Conservation (phyloP, 2,113 vertebrate species). For the Crotalus helleri region DNA sequence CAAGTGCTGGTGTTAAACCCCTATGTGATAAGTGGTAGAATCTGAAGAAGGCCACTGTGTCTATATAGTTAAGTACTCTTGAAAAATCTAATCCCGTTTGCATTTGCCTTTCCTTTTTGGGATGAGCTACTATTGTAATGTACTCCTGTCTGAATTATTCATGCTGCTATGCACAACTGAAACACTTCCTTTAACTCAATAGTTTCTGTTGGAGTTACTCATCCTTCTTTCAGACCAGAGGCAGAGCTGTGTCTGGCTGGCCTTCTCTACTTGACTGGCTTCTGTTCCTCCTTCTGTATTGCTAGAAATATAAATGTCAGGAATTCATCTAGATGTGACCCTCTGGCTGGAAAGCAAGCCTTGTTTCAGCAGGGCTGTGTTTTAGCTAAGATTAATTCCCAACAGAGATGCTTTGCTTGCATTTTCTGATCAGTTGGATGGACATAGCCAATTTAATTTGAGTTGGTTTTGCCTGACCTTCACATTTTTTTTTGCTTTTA, state of each 20-base stretch:
- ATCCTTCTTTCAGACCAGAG: neutral
- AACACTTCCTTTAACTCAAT: neutral
- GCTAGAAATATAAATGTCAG: neutral
- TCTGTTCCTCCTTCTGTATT: rapidly evolving
- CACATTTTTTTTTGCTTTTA: neutral
- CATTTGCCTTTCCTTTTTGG: neutral
- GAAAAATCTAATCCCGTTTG: neutral
- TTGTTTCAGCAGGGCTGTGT: neutral
- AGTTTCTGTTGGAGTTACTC: neutral
- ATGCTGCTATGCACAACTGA: neutral
- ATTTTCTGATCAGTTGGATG: neutral
- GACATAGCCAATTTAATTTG: neutral
- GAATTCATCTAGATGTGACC: rapidly evolving
- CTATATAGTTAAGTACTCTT: neutral
- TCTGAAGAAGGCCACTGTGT: neutral
- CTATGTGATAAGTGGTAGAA: too few relatives aligned
- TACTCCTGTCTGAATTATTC: neutral
- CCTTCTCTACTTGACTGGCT: neutral
- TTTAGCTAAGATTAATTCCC: neutral
- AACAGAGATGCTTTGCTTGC: constrained; percentile 37
- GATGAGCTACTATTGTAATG: neutral
- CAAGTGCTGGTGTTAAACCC: neutral
- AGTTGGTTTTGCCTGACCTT: neutral
- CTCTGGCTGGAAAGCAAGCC: rapidly evolving
- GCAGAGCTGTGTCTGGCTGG: neutral